These are phyloP conservation scores for Polyploca ridens DNA, from an alignment of 2,888 invertebrate species.

Conservation along the genomic window DNA sequence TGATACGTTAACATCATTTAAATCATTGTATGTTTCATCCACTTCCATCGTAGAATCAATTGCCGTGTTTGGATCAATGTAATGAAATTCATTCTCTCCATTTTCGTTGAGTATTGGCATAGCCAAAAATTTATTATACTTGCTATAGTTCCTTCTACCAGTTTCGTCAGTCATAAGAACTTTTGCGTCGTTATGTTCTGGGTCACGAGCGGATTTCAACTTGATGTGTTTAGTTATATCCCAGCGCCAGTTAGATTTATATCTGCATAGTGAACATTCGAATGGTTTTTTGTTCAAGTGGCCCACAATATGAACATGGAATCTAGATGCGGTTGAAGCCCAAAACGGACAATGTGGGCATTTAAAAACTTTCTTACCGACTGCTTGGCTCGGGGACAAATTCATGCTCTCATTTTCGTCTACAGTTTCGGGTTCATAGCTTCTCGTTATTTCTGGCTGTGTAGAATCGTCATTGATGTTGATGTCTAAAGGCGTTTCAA, in stretches of 20 bases:
- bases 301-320: constrained; percentile 97
- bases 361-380: constrained; percentile 93
- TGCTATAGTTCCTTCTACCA: constrained; percentile 95
- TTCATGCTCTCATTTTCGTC: constrained; percentile 85
- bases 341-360: constrained; percentile 97
- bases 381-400: constrained; percentile 85
- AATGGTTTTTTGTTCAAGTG: constrained; percentile 97
- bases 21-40: constrained; percentile 80
- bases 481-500: constrained; percentile 72
- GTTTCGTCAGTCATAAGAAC: constrained; percentile 96
- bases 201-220: constrained; percentile 93
- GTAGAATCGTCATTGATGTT: constrained; percentile 78
- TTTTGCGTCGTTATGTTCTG: constrained; percentile 91
- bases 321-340: constrained; percentile 96
- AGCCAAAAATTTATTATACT: constrained; percentile 94
- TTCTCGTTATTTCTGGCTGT: constrained; percentile 63
- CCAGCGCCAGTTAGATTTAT: constrained; percentile 98
- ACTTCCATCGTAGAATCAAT: constrained; percentile 74
- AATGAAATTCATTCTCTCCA: constrained; percentile 79
- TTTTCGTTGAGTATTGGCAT: constrained; percentile 86
- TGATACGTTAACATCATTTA: constrained; percentile 65
- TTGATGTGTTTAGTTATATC: constrained; percentile 98
- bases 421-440: constrained; percentile 65
- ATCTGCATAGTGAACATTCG: constrained; percentile 96
- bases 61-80: constrained; percentile 66